These are phyloP conservation scores for Drosophila stalkeri DNA, from an alignment of 2,888 invertebrate species.

Conservation along the genomic window DNA sequence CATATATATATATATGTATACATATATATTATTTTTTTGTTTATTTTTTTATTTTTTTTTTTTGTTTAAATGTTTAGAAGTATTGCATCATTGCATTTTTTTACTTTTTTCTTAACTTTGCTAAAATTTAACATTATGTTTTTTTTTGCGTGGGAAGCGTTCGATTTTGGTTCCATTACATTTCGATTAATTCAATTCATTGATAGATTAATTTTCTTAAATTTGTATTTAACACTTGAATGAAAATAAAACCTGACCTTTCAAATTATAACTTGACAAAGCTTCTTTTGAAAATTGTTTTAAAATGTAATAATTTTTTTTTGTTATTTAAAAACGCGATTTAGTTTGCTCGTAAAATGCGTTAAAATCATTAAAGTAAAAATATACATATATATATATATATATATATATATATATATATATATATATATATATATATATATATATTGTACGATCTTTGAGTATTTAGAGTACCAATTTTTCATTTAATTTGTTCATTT, in stretches of 20 bases:
- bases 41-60: no score
- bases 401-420: constrained; percentile 37
- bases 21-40: no score
- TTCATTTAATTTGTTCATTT: not conserved
- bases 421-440: no score
- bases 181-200: constrained; percentile 69
- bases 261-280: constrained; percentile 56
- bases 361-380: constrained; percentile 80
- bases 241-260: constrained; percentile 23
- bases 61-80: constrained; percentile 30
- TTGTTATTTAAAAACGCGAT: constrained; percentile 66
- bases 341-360: constrained; percentile 69
- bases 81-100: constrained; percentile 27
- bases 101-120: constrained; percentile 40
- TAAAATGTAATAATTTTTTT: constrained; percentile 37
- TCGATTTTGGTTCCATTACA: constrained; percentile 84
- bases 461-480: constrained; percentile 60
- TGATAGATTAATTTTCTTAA: constrained; percentile 49
- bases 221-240: constrained; percentile 34
- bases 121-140: constrained; percentile 80
- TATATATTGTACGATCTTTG: constrained; percentile 33
- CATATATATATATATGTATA: no score
- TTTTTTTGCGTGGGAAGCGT: constrained; percentile 83
- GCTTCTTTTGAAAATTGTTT: constrained; percentile 60
- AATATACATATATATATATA: constrained; percentile 43